Evolutionary conservation across 2,113 vertebrate species (phyloP).

Genomic region (Anas platyrhynchos): DNA sequence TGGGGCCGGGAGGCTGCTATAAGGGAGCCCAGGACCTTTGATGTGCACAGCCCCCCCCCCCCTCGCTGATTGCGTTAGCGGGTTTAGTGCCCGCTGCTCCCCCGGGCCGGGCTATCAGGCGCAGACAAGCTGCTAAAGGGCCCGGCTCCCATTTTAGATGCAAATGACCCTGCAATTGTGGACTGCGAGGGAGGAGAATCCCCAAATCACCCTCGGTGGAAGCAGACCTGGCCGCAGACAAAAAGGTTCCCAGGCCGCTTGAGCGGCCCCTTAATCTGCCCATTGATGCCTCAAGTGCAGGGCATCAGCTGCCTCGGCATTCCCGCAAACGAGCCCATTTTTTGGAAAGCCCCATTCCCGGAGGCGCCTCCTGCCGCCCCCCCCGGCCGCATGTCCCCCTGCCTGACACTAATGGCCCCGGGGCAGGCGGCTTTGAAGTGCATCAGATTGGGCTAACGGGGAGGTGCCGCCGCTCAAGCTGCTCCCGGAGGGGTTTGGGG

Average conservation of each 20-base stretch:
- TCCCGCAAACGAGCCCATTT: constrained; percentile 31
- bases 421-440: constrained; percentile 56
- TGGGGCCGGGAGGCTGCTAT: not conserved
- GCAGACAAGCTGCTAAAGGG: constrained; percentile 38
- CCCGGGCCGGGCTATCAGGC: constrained; percentile 11
- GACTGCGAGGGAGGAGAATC: constrained; percentile 31
- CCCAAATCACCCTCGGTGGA: not conserved
- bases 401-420: constrained; percentile 19
- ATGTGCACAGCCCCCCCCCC: constrained; percentile 27
- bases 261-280: constrained; percentile 11
- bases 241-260: constrained; percentile 7
- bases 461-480: not conserved
- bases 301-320: not conserved
- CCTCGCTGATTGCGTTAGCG: constrained; percentile 52
- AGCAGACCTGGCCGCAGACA: constrained; percentile 21
- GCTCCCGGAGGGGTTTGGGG: not conserved
- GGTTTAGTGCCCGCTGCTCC: constrained; percentile 28
- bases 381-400: not conserved
- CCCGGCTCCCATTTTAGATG: constrained; percentile 45
- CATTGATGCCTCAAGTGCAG: constrained; percentile 19
- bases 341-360: constrained; percentile 9
- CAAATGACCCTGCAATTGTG: constrained; percentile 61
- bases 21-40: constrained; percentile 32
- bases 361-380: not conserved
- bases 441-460: constrained; percentile 43